Percentiles rank a stretch among this genome's conserved stretches.
These are phyloP conservation scores for Oxystoma pomonae DNA, from an alignment of 2,888 invertebrate species.

Conservation along the genomic window DNA sequence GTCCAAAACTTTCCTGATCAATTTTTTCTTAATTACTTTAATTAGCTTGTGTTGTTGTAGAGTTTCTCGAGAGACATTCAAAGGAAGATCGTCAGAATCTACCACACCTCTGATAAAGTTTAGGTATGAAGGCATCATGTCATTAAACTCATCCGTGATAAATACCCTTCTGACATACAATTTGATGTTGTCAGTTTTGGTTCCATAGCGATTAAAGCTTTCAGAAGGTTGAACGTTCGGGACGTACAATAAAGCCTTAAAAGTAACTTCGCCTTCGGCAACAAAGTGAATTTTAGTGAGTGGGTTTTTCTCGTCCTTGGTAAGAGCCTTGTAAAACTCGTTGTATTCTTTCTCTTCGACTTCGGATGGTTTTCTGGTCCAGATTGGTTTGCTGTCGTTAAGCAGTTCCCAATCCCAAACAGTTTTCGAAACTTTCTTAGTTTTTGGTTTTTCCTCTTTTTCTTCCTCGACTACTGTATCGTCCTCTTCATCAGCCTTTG, in stretches of 20 bases:
- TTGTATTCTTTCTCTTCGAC: conserved; percentile 86
- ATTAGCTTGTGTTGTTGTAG: conserved; percentile 98
- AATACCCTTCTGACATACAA: conserved; percentile 97
- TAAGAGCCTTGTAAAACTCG: conserved; percentile 93
- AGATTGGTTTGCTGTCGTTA: conserved; percentile 97
- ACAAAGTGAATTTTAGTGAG: conserved; percentile 90
- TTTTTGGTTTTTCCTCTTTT: conserved; percentile 70
- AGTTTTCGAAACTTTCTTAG: conserved; percentile 87
- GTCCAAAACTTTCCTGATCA: conserved; percentile 93
- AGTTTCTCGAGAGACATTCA: conserved; percentile 97
- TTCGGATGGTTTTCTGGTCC: conserved; percentile 89
- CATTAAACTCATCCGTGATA: conserved; percentile 99
- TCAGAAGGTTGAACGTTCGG: conserved; percentile 89
- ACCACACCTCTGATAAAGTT: conserved; percentile 95
- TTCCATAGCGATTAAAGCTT: conserved; percentile 90
- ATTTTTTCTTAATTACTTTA: conserved; percentile 98
- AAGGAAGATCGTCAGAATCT: conserved; percentile 96
- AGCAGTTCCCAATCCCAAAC: conserved; percentile 97
- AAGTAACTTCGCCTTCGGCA: conserved; percentile 99
- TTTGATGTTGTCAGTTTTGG: conserved; percentile 91
- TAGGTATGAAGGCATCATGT: conserved; percentile 98
- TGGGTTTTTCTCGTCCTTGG: conserved; percentile 82
- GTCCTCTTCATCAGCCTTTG: conserved; percentile 54
- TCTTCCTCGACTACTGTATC: conserved; percentile 66
- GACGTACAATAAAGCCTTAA: conserved; percentile 93